phyloP scores from a whole-genome alignment of 2,888 invertebrate species.

The Plusia festucae region DNA sequence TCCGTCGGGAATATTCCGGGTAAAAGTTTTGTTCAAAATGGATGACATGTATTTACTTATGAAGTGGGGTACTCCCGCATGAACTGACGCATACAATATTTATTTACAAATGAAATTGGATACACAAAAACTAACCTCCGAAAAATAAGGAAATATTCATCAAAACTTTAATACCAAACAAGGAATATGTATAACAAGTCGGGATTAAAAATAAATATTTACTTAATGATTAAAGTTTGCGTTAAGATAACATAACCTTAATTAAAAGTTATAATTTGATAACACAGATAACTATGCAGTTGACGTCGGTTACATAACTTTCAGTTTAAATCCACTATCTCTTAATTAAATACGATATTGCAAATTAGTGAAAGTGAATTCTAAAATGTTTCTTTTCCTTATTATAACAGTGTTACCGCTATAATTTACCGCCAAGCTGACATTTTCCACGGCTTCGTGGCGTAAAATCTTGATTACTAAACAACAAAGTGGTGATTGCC shows the following conservation, averaged over 20 bases:
- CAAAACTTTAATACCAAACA: background rate
- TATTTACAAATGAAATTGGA: background rate
- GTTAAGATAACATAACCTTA: constrained; percentile 2
- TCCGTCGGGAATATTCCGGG: background rate
- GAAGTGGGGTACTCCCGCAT: background rate
- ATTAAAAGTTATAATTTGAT: constrained; percentile 2
- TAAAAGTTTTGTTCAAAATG: background rate
- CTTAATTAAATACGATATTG: background rate
- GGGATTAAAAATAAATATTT: background rate
- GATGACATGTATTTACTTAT: background rate
- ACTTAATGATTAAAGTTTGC: background rate
- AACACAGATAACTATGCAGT: background rate
- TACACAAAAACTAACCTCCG: background rate
- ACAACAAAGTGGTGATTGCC: constrained; percentile 17
- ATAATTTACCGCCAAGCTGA: constrained; percentile 12
- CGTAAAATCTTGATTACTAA: constrained; percentile 17
- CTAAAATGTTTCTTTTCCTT: background rate
- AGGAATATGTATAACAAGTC: background rate
- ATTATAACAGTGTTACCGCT: background rate
- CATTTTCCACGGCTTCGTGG: constrained; percentile 10
- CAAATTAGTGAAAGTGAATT: constrained; percentile 4
- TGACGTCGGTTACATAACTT: background rate
- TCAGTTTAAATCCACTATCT: constrained; percentile 3
- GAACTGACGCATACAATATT: background rate
- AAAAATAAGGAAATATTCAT: background rate